A percentile compares a stretch with the other conserved stretches of the same genome.
Conservation (phyloP, 2,113 vertebrate genomes). For the Vireo altiloquus region DNA sequence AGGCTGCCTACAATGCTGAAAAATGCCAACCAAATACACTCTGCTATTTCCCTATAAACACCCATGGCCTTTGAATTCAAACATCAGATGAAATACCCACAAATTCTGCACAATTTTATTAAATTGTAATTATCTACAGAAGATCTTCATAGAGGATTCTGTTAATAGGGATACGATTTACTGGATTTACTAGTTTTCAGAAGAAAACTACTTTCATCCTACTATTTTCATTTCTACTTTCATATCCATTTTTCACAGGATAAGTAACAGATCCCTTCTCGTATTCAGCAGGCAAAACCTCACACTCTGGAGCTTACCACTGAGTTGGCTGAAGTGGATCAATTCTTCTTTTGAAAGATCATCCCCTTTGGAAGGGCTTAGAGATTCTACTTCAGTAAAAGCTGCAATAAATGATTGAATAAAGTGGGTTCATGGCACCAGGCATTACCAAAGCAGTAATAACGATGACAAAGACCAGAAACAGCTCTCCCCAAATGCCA, state of each 20-base stretch:
- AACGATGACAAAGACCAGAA: background rate
- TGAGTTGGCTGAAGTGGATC: slow-evolving; percentile 84
- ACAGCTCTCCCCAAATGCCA: background rate
- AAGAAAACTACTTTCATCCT: no score
- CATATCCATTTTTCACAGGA: background rate
- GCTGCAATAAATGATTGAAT: slow-evolving; percentile 68
- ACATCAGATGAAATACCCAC: background rate
- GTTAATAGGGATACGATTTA: background rate
- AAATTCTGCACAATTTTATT: background rate
- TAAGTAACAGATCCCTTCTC: background rate
- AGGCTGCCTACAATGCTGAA: background rate
- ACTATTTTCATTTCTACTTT: no score
- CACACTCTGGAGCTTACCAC: slow-evolving; percentile 76
- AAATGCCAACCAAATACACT: background rate
- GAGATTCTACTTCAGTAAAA: slow-evolving; percentile 82
- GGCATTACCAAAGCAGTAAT: background rate
- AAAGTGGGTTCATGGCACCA: background rate
- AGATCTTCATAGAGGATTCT: background rate
- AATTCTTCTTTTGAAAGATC: slow-evolving; percentile 85
- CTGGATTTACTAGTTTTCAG: background rate
- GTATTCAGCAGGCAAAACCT: background rate
- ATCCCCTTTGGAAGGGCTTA: slow-evolving; percentile 81
- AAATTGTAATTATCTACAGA: background rate
- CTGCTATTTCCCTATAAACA: background rate
- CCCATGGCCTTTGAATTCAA: background rate